phyloP scores from a whole-genome alignment of 2,797 vertebrate species.

The Selene dorsalis region DNA sequence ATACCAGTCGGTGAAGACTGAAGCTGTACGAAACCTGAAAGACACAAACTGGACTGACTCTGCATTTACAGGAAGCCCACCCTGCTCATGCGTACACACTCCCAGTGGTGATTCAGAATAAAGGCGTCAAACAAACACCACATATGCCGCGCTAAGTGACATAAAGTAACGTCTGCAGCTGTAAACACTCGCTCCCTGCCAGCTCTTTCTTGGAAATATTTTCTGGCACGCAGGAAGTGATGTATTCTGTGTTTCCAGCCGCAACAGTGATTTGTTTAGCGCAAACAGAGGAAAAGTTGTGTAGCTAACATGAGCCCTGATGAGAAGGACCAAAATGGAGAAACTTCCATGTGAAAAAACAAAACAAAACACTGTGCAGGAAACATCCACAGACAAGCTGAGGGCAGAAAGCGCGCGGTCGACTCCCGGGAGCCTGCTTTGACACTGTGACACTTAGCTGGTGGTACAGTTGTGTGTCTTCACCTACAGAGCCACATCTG shows the following conservation, averaged over 20 bases:
- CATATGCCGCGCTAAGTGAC: accelerated
- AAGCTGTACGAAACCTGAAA: background rate
- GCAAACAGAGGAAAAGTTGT: conserved; percentile 26
- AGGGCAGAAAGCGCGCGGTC: background rate
- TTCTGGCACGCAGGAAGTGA: conserved; percentile 33
- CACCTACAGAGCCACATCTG: conserved; percentile 35
- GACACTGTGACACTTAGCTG: background rate
- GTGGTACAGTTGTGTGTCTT: background rate
- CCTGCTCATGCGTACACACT: background rate
- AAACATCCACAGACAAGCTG: background rate
- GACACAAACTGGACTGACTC: background rate
- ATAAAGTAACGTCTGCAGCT: background rate
- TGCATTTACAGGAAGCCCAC: background rate
- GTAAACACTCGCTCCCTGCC: background rate
- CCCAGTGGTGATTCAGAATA: background rate
- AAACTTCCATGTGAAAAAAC: background rate
- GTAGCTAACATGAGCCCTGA: background rate
- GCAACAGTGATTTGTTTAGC: conserved; percentile 7
- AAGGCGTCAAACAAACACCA: background rate
- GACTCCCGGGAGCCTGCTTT: background rate
- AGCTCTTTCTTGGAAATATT: conserved; percentile 3
- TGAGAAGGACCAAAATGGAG: background rate
- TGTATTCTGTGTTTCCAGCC: conserved; percentile 33
- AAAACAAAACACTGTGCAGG: background rate
- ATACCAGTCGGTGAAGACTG: too few relatives aligned